These are phyloP conservation scores for Drosophila ercepeae DNA, from an alignment of 1,140 invertebrate genomes.

Conservation along the genomic window DNA sequence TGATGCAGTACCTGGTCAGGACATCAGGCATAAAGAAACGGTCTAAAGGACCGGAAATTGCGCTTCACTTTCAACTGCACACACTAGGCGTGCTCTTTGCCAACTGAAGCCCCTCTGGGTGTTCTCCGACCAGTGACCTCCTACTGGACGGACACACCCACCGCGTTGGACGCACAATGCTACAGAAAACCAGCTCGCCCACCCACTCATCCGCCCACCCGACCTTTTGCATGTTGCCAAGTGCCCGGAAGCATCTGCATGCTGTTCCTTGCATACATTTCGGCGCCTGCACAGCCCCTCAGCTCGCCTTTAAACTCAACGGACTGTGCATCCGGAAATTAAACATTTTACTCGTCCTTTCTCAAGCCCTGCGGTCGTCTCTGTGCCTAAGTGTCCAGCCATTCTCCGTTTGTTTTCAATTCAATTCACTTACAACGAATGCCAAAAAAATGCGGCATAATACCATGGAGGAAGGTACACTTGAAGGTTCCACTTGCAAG, in stretches of 20 bases:
- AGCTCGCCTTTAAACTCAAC: slow-evolving; percentile 22
- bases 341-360: slow-evolving; percentile 34
- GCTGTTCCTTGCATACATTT: slow-evolving; percentile 52
- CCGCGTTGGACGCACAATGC: background rate
- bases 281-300: slow-evolving; percentile 6
- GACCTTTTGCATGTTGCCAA: slow-evolving; percentile 48
- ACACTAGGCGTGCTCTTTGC: slow-evolving; percentile 10
- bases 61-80: slow-evolving; percentile 52
- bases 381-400: slow-evolving; percentile 32
- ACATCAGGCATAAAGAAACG: slow-evolving; percentile 5
- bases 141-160: background rate
- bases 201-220: background rate
- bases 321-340: slow-evolving; percentile 46
- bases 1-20: background rate
- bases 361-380: slow-evolving; percentile 26
- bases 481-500: slow-evolving; percentile 12
- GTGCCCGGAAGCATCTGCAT: slow-evolving; percentile 53
- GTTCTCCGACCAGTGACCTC: slow-evolving; percentile 15
- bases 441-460: slow-evolving; percentile 5
- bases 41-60: slow-evolving; percentile 35
- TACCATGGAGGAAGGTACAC: background rate
- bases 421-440: slow-evolving; percentile 28
- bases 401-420: slow-evolving; percentile 31
- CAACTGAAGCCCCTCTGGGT: background rate
- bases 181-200: too few species aligned